Evolutionary conservation across 2,113 vertebrate genomes (phyloP), one percentile per base, ranked within the genome.

Genomic region (Geothlypis trichas): DNA sequence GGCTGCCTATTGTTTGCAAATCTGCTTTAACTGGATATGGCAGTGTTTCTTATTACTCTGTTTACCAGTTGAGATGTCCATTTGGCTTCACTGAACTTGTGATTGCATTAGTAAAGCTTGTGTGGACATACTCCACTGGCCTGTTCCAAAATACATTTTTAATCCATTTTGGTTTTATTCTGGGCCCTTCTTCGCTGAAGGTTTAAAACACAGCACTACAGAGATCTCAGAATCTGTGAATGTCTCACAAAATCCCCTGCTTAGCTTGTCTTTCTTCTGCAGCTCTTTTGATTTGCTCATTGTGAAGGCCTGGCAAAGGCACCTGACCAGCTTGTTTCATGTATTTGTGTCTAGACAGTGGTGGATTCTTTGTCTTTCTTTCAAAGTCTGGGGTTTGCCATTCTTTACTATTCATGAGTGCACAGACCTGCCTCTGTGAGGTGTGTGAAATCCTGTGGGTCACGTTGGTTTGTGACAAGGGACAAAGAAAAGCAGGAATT

Each of bases 41-140:
- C 93, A 94, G 67, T 92, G 88, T 92, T 95, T 95, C 67, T 93
- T 87, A 87, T 87, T 95, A 93, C 83, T 92, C 65, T 96, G 92
- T 96, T 96, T 96, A 96, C 81, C 68, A 89, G 41, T 85, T 35
- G 72, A 93, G 63, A 85, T 92, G 88, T 89, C 92, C 74, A 87
- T 83, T 96, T 95, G 84, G 88, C 87, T 97, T 96, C 81, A 84
- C 46, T 92, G 89, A 88, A 59, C 59, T 73, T 82, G 58, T 88
- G 79, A 90, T 90, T 82, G 62, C 74, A 65, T 92, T 95, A 92
- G 23, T 79, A 89, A 75, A 93, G 76, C 85, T 90, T 61, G 41
- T 81, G 66, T 95, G 75, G 73, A 54, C 35, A 11, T 67, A 82
- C 46, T 91, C 94, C 69, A 59, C 44, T 92, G 89, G 75, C 57